phyloP scores from a whole-genome alignment of 2,113 vertebrate genomes.

The Crotalus helleri region DNA sequence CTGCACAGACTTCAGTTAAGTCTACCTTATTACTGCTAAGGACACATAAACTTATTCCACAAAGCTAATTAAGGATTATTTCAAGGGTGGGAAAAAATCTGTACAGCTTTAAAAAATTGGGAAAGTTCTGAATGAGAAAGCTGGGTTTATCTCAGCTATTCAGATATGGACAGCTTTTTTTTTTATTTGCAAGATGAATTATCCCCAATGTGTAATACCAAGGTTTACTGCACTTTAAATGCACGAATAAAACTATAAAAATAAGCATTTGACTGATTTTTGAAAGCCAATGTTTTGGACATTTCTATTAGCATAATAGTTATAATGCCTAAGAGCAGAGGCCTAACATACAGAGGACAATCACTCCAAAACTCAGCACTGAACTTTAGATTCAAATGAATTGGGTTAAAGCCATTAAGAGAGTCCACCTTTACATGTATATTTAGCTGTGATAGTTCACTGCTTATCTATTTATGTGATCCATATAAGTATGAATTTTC shows the following conservation, averaged over 20 bases:
- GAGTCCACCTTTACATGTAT: no score
- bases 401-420: no score
- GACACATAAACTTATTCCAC: slow-evolving; percentile 13
- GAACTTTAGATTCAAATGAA: neutral
- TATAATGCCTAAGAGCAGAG: neutral
- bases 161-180: neutral
- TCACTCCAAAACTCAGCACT: neutral
- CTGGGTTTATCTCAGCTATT: neutral
- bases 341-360: neutral
- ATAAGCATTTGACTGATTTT: neutral
- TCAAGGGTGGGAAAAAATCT: neutral
- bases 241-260: neutral
- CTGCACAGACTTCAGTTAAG: neutral
- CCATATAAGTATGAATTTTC: no score
- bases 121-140: slow-evolving; percentile 24
- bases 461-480: no score
- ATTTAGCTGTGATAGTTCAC: no score
- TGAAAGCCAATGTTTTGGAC: neutral
- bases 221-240: neutral
- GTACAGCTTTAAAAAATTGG: neutral
- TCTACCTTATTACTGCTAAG: neutral
- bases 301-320: neutral
- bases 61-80: neutral
- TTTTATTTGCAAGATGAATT: neutral
- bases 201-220: neutral